Evolutionary conservation across 64 coral and sea anemone species (phyloP).

Genomic region (Actinia tenebrosa): DNA sequence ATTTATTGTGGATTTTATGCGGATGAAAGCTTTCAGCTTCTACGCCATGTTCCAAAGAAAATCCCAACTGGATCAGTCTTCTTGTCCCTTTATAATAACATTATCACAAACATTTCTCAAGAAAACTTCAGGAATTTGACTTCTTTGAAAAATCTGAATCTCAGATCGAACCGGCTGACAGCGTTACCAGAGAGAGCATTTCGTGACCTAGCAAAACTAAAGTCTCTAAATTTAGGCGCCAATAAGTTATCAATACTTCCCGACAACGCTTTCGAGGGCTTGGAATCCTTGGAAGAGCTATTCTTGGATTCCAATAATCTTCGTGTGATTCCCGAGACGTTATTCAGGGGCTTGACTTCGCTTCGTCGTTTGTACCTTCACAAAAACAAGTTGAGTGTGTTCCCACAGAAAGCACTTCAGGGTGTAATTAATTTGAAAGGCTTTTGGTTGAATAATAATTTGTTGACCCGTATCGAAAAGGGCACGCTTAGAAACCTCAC

Average conservation of each 20-base stretch:
- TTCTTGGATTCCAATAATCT: slow-evolving; percentile 66
- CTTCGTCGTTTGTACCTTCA: slow-evolving; percentile 61
- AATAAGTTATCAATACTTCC: slow-evolving; percentile 72
- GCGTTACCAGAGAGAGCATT: slow-evolving; percentile 58
- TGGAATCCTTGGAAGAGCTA: slow-evolving; percentile 48
- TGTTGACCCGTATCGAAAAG: slow-evolving; percentile 31
- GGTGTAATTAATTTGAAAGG: slow-evolving; percentile 54
- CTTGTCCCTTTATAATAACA: slow-evolving; percentile 69
- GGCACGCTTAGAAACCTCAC: slow-evolving; percentile 44
- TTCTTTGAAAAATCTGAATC: slow-evolving; percentile 57
- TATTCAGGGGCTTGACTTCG: slow-evolving; percentile 66
- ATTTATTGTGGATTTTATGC: slow-evolving; percentile 41
- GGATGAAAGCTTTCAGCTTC: slow-evolving; percentile 11
- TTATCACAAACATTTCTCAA: slow-evolving; percentile 39
- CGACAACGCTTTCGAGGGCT: slow-evolving; percentile 44
- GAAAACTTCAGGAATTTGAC: slow-evolving; percentile 62
- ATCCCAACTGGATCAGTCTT: slow-evolving; percentile 51
- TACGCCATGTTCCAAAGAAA: slow-evolving; percentile 40
- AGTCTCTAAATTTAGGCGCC: slow-evolving; percentile 64
- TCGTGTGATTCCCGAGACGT: slow-evolving; percentile 36
- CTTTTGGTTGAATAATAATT: slow-evolving; percentile 67
- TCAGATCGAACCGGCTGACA: slow-evolving; percentile 51
- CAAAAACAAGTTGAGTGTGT: slow-evolving; percentile 46
- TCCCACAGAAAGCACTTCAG: slow-evolving; percentile 45
- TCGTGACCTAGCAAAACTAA: slow-evolving; percentile 56